Evolutionary conservation across 2,797 vertebrate genomes (phyloP), one percentile per base, ranked within the genome.

Genomic region (Pantherophis vulpinus): DNA sequence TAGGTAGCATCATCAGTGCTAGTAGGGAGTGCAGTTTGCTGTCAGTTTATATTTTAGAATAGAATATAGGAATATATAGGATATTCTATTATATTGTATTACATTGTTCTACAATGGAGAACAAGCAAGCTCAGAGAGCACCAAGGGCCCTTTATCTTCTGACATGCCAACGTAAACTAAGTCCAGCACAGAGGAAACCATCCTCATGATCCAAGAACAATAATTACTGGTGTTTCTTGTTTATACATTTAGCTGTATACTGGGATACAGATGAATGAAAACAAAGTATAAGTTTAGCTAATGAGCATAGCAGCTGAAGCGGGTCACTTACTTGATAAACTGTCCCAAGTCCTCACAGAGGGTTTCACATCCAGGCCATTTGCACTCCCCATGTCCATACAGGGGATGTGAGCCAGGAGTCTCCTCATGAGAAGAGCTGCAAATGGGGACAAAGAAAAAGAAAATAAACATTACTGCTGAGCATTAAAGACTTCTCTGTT

Each of bases 281-380:
- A 51, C 61, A 8, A 86, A 93, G 2, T 11, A 27, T n/a, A 42
- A 5, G 10, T 79, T 55, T 18, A 2, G 16, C 3, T 70, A 59
- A 63, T 25, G 2, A n/a, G 42, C 18, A 25, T 9, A 59, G 27
- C 18, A 54, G 25, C 23, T 11, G 32, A 23, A 18, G 32, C 0
- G 2, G 29, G 27, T 90, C 10, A 98, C 99, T 98, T 96, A 99
- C 99, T 99, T 99, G 97, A 99, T 98, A 97, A 99, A 99, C 97
- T 99, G 99, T 95, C 99, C 99, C 98, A 99, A 98, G 98, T 99
- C 99, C 95, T 99, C 99, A 95, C 99, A 99, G 96, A 99, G 98
- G 94, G 99, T 99, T 98, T 99, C 99, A 95, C 99, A 99, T 97
- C 99, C 99, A 0, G 99, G 99, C 99, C 99, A 99, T 96, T 99